Base-by-base conservation (phyloP, 2,113 vertebrate genomes). In the Aix galericulata region DNA sequence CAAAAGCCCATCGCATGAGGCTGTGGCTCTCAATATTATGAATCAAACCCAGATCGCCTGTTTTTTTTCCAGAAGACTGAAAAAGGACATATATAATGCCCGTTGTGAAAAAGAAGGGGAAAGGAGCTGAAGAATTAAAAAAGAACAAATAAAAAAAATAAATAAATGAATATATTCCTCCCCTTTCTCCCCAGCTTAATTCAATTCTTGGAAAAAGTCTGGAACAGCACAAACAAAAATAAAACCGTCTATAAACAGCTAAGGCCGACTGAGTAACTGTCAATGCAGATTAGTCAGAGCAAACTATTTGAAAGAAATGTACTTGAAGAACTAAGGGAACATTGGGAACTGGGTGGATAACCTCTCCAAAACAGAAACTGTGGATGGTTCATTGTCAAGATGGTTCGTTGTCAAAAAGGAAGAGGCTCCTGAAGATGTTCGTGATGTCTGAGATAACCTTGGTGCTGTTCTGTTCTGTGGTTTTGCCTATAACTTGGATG, bases 391-490 rank as follows among this genome's bases (percentile, higher is more conserved):
- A 0, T 20, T 67, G n/a, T 81, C 55, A 63, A 50, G 8, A 22
- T 59, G 4, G 13, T 63, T 94, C 0, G 0, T 15, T 67, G n/a
- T 78, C 50, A 63, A 50, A 92, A 83, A 52, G 6, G 21, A 67
- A 89, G 13, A n/a, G 2, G 15, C 50, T 77, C 31, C 31, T 50
- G n/a, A 89, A 94, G 78, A 52, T 17, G 59, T 71, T 16, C 4
- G n/a, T 59, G 27, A 67, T 59, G 23, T 78, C 46, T 89, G 29
- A 58, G 17, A 59, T 31, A 79, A 79, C 22, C 3, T 50, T 29
- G 58, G 6, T 48, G 29, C 2, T 83, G 10, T 17, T 75, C 52
- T 64, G 6, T 68, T 72, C 14, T 0, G 0, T 34, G 8, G 4
- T 68, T 92, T 83, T 71, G 9, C n/a, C 25, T 38, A 6, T 53